A percentile compares a stretch with the other conserved stretches of the same genome.
phyloP scores from a whole-genome alignment of 2,888 invertebrate genomes.

The Lycaena phlaeas region DNA sequence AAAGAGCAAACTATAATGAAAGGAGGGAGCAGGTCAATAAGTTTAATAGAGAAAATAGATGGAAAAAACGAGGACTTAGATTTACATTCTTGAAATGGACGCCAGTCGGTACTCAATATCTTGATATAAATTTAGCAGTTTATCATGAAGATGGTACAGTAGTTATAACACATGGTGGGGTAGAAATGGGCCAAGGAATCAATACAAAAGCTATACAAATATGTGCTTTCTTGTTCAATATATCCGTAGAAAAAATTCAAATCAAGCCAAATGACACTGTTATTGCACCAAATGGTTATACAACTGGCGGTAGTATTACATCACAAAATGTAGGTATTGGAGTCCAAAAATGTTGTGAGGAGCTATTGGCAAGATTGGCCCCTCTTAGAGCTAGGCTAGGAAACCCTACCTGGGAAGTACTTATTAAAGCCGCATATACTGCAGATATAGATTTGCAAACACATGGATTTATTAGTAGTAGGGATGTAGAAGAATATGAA shows the following conservation, averaged over 20 bases:
- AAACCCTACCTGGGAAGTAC: conserved; percentile 67
- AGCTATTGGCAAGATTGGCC: conserved; percentile 29
- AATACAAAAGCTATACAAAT: conserved; percentile 80
- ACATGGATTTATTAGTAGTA: conserved; percentile 54
- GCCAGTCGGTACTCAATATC: conserved; percentile 60
- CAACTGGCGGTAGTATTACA: conserved; percentile 77
- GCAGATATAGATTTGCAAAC: conserved; percentile 70
- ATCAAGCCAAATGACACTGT: conserved; percentile 77
- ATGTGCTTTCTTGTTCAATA: conserved; percentile 76
- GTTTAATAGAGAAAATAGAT: conserved; percentile 79
- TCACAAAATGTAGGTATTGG: conserved; percentile 35
- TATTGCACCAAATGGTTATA: conserved; percentile 74
- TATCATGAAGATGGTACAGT: conserved; percentile 82
- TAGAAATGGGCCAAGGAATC: conserved; percentile 87
- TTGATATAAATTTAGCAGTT: conserved; percentile 71
- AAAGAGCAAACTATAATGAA: conserved; percentile 53
- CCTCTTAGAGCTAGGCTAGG: conserved; percentile 59
- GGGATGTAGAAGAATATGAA: conserved; percentile 58
- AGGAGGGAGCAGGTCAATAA: conserved; percentile 50
- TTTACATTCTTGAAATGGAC: conserved; percentile 80
- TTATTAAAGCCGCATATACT: conserved; percentile 63
- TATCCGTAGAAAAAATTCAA: conserved; percentile 75
- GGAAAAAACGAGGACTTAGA: conserved; percentile 84
- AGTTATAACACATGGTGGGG: conserved; percentile 78
- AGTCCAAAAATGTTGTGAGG: conserved; percentile 30